Evolutionary conservation across 2,888 invertebrate genomes (phyloP).

Genomic region (Periphyllus acericola): DNA sequence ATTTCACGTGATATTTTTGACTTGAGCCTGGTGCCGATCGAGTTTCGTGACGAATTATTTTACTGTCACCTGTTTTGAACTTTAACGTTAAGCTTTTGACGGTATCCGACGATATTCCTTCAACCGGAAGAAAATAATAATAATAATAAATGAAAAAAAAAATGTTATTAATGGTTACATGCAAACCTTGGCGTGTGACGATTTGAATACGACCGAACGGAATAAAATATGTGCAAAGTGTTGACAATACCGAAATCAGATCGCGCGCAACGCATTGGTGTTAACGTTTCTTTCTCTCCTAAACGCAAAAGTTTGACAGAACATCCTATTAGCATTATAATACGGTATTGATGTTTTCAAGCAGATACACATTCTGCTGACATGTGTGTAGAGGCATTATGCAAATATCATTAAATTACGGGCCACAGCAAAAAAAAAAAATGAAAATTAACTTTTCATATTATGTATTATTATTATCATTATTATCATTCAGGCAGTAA

Average conservation of each 20-base stretch:
- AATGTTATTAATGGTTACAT: constrained; percentile 33
- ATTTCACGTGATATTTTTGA: background rate
- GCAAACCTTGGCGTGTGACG: background rate
- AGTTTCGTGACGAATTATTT: constrained; percentile 36
- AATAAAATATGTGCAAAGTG: background rate
- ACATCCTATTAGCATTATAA: background rate
- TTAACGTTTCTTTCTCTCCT: background rate
- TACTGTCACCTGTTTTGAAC: constrained; percentile 18
- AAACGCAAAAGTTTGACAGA: background rate
- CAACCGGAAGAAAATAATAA: background rate
- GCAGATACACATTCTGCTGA: background rate
- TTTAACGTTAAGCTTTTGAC: constrained; percentile 1
- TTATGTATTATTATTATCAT: background rate
- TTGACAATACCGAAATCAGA: constrained; percentile 15
- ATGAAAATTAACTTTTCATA: background rate
- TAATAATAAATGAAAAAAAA: constrained; percentile 9
- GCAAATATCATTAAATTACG: background rate
- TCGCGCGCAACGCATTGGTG: background rate
- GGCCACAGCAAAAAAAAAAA: background rate
- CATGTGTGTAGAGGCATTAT: background rate
- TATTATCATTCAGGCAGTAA: too few relatives aligned
- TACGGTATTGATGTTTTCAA: background rate
- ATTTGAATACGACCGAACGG: constrained; percentile 8
- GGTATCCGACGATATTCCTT: constrained; percentile 19
- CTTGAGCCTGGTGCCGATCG: too few relatives aligned